These are phyloP conservation scores for Euleptes europaea DNA, from an alignment of 2,113 vertebrate species.

Conservation along the genomic window DNA sequence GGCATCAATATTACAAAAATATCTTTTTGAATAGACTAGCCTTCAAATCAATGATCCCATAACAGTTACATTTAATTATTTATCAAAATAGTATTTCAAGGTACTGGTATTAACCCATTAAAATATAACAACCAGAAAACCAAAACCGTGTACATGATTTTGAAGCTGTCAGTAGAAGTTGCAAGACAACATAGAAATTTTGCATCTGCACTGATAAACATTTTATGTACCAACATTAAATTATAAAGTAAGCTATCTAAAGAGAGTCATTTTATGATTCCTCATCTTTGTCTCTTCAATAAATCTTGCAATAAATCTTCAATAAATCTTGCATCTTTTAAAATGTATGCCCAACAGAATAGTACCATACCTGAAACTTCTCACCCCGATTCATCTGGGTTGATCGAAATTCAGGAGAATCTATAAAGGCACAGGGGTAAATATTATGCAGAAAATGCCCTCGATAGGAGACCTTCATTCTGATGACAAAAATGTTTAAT, in stretches of 20 bases:
- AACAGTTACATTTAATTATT: background rate
- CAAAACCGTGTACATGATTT: background rate
- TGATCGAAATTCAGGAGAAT: conserved; percentile 97
- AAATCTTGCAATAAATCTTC: background rate
- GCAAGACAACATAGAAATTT: background rate
- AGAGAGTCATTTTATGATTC: background rate
- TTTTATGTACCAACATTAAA: background rate
- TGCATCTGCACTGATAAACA: background rate
- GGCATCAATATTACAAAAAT: background rate
- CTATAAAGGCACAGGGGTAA: conserved; percentile 96
- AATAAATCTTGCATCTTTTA: background rate
- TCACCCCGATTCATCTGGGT: conserved; percentile 95
- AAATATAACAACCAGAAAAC: background rate
- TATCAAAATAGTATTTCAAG: background rate
- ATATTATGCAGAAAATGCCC: conserved; percentile 99
- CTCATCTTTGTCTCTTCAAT: background rate
- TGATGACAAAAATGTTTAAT: conserved; percentile 72
- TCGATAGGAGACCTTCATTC: conserved; percentile 97
- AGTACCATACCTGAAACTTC: conserved; percentile 90
- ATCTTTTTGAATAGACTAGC: background rate
- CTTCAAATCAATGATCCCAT: background rate
- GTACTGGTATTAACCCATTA: background rate
- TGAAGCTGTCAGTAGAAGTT: background rate
- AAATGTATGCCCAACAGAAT: conserved; percentile 11
- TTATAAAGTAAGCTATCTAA: background rate